Conservation (phyloP, 2,888 invertebrate species). For the Pelosia muscerda region DNA sequence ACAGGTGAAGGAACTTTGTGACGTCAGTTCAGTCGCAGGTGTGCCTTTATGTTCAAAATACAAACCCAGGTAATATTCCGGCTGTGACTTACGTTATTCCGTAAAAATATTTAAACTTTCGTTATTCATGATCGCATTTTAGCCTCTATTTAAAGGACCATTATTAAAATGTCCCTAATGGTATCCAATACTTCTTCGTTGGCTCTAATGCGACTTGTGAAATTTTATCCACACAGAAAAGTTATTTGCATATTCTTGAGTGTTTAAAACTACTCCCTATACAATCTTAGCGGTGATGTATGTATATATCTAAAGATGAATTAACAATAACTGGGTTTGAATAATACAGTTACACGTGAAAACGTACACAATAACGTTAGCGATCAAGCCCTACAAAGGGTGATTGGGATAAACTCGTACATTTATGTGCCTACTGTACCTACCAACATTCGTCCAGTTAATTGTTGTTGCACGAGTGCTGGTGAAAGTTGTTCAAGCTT, state of each 20-base stretch:
- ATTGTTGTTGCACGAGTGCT: slow-evolving; percentile 71
- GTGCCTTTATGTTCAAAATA: slow-evolving; percentile 62
- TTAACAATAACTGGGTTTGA: slow-evolving; percentile 20
- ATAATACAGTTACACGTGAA: slow-evolving; percentile 8
- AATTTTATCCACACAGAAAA: slow-evolving; percentile 67
- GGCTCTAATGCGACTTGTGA: slow-evolving; percentile 69
- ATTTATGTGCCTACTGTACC: slow-evolving; percentile 25
- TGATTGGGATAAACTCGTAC: slow-evolving; percentile 49
- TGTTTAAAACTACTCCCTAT: neutral
- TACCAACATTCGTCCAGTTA: slow-evolving; percentile 57
- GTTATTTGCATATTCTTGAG: slow-evolving; percentile 66
- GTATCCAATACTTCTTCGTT: slow-evolving; percentile 61
- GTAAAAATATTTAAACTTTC: slow-evolving; percentile 51
- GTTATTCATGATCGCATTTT: slow-evolving; percentile 49
- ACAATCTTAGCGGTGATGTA: slow-evolving; percentile 27
- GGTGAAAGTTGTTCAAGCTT: slow-evolving; percentile 81
- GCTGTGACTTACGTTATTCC: slow-evolving; percentile 32
- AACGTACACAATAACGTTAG: slow-evolving; percentile 17
- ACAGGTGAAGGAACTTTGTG: slow-evolving; percentile 75
- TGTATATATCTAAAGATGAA: slow-evolving; percentile 35
- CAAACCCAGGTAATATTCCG: slow-evolving; percentile 53
- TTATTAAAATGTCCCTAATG: slow-evolving; percentile 66
- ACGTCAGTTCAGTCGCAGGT: slow-evolving; percentile 69
- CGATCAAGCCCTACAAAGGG: slow-evolving; percentile 48
- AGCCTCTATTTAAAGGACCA: slow-evolving; percentile 54